phyloP scores from a whole-genome alignment of 53 echinoderm and acorn worm genomes.

The Luidia sarsii region DNA sequence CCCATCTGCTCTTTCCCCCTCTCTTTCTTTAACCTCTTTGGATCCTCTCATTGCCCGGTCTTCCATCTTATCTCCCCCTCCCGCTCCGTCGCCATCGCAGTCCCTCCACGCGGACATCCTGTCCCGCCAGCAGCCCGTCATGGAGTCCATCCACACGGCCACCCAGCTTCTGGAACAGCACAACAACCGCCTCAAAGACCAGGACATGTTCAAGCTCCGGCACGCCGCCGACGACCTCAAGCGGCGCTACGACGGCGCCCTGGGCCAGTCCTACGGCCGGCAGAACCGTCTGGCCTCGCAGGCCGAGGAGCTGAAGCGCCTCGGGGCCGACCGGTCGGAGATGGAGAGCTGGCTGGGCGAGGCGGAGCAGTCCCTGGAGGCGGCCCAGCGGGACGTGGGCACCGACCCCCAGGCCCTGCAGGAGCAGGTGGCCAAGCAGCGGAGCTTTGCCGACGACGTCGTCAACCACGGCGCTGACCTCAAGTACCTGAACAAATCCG shows the following conservation, averaged over 20 bases:
- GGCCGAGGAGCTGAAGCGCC: slow-evolving; percentile 73
- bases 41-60: no score
- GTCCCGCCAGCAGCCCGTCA: slow-evolving; percentile 84
- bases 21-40: no score
- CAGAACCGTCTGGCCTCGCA: slow-evolving; percentile 77
- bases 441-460: slow-evolving; percentile 82
- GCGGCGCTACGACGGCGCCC: slow-evolving; percentile 77
- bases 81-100: slow-evolving; percentile 55
- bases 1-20: no score
- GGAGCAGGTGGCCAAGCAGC: slow-evolving; percentile 68
- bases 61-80: no score
- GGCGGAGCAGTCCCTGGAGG: slow-evolving; percentile 70
- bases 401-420: slow-evolving; percentile 71
- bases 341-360: slow-evolving; percentile 80
- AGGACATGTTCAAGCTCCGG: slow-evolving; percentile 89
- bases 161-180: slow-evolving; percentile 83
- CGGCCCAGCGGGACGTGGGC: slow-evolving; percentile 52
- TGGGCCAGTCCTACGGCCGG: slow-evolving; percentile 91
- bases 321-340: slow-evolving; percentile 70
- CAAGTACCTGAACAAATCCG: slow-evolving; percentile 93
- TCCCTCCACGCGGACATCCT: slow-evolving; percentile 85
- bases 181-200: slow-evolving; percentile 83
- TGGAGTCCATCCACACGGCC: slow-evolving; percentile 93
- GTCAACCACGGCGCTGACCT: slow-evolving; percentile 90
- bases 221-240: slow-evolving; percentile 82